These are phyloP conservation scores for Epinephelus coioides DNA, from an alignment of 2,797 vertebrate genomes.

Conservation along the genomic window DNA sequence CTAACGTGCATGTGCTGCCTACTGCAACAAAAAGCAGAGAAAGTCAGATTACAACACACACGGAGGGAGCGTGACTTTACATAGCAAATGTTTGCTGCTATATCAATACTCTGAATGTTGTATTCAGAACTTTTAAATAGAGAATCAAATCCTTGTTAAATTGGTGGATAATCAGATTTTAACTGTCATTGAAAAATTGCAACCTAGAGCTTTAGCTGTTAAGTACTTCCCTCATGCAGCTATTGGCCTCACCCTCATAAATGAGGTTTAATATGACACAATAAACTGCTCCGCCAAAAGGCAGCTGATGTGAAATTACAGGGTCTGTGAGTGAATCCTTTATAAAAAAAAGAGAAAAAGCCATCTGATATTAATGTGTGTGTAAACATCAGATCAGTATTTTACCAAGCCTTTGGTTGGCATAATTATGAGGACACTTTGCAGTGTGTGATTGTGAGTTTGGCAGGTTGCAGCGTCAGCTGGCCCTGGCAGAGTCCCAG, in stretches of 20 bases:
- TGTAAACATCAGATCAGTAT: constrained; percentile 12
- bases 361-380: neutral
- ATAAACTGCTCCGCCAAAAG: constrained; percentile 20
- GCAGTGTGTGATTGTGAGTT: constrained; percentile 46
- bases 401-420: constrained; percentile 39
- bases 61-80: no score
- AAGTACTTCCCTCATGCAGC: constrained; percentile 4
- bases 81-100: no score
- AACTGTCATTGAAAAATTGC: constrained; percentile 5
- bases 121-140: neutral
- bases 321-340: constrained; percentile 7
- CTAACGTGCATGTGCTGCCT: no score
- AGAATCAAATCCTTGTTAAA: constrained; percentile 16
- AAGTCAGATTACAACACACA: no score
- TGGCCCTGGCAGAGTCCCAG: constrained; percentile 53
- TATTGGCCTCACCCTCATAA: constrained; percentile 13
- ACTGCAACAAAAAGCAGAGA: no score
- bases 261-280: constrained; percentile 29
- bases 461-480: constrained; percentile 59
- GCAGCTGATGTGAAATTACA: constrained; percentile 21
- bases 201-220: neutral
- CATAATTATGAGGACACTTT: constrained; percentile 47
- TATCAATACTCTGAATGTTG: no score
- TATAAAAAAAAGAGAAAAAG: constrained; percentile 30
- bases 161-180: constrained; percentile 9